A percentile compares a stretch with the other conserved stretches of the same genome.
Evolutionary conservation across 2,113 vertebrate species (phyloP).

Genomic region (Hypocryptadius cinnamomeus): DNA sequence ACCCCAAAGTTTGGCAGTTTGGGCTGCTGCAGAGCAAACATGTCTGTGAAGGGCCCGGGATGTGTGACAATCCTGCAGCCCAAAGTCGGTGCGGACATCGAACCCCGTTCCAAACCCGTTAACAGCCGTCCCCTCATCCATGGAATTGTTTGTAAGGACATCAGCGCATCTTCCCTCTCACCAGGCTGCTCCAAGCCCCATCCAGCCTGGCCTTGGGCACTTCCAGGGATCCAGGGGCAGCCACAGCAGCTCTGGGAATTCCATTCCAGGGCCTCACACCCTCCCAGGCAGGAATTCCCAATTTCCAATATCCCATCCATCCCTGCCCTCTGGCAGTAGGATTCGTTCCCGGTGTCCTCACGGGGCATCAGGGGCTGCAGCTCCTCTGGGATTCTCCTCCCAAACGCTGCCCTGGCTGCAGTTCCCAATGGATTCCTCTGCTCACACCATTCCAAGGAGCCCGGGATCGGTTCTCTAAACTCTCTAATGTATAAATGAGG

Average conservation of each 20-base stretch:
- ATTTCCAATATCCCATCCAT: no score
- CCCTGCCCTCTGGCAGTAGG: no score
- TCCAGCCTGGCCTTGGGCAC: neutral
- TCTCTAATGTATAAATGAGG: neutral
- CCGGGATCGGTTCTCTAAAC: neutral
- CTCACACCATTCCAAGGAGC: neutral
- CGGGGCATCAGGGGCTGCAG: no score
- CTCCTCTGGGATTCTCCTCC: no score
- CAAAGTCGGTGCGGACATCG: neutral
- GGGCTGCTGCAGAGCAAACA: neutral
- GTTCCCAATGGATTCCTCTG: neutral
- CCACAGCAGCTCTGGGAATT: no score
- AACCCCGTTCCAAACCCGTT: rapidly evolving
- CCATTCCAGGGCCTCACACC: no score
- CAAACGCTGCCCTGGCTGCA: neutral
- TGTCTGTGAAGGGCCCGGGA: neutral
- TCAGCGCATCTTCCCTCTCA: neutral
- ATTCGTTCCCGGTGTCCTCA: no score
- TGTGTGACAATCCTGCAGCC: neutral
- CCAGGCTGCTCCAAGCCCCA: neutral
- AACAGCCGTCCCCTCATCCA: neutral
- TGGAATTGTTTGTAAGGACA: no score
- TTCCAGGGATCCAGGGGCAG: no score
- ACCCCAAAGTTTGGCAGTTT: neutral
- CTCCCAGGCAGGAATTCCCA: no score